Percentiles rank a stretch among this genome's conserved stretches.
phyloP scores from a whole-genome alignment of 2,797 vertebrate species.

The Tapirus indicus region DNA sequence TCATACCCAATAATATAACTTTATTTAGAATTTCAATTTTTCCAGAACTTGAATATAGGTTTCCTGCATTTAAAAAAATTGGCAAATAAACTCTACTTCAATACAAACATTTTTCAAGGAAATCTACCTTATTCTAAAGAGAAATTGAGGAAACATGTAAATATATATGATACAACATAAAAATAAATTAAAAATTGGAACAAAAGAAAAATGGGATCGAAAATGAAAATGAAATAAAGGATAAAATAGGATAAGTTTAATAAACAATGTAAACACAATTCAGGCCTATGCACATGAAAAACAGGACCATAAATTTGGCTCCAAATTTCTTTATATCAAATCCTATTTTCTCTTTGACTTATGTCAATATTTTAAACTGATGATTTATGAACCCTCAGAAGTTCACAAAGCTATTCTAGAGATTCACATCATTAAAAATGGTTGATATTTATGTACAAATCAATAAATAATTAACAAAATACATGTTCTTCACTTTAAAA shows the following conservation, averaged over 20 bases:
- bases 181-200: constrained; percentile 21
- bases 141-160: neutral
- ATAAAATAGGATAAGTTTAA: constrained; percentile 13
- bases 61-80: neutral
- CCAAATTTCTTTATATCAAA: constrained; percentile 34
- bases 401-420: constrained; percentile 11
- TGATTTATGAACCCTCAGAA: neutral
- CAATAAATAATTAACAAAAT: constrained; percentile 29
- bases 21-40: constrained; percentile 26
- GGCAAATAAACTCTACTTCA: neutral
- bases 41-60: neutral
- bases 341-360: neutral
- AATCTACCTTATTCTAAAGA: neutral
- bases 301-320: neutral
- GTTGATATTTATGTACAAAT: constrained; percentile 15
- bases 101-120: constrained; percentile 35
- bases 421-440: constrained; percentile 6
- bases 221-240: constrained; percentile 46
- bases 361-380: constrained; percentile 28
- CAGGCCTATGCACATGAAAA: neutral
- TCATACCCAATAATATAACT: neutral
- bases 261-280: neutral
- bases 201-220: constrained; percentile 24
- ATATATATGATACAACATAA: neutral
- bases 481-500: constrained; percentile 23